phyloP scores from a whole-genome alignment of 2,888 invertebrate species.

The Heliconius aoede region DNA sequence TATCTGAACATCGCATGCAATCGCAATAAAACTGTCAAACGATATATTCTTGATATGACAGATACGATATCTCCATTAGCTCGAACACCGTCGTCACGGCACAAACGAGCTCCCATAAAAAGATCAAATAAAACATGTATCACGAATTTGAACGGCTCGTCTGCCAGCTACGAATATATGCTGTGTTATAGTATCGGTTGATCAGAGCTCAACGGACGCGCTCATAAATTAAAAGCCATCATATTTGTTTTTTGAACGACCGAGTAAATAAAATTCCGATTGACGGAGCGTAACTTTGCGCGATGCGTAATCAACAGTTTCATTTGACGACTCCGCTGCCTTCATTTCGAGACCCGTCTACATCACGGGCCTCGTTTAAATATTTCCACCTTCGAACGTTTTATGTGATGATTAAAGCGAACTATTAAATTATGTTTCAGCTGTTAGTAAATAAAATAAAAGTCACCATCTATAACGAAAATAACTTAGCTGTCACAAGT shows the following conservation, averaged over 20 bases:
- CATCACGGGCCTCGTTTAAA: constrained; percentile 63
- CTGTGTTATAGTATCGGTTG: constrained; percentile 56
- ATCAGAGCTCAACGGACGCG: constrained; percentile 61
- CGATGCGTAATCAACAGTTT: constrained; percentile 79
- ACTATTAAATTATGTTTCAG: constrained; percentile 54
- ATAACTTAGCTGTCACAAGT: constrained; percentile 50
- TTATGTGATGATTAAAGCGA: constrained; percentile 70
- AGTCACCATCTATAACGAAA: constrained; percentile 42
- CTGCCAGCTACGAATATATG: constrained; percentile 50
- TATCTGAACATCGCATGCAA: constrained; percentile 69
- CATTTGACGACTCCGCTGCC: constrained; percentile 74
- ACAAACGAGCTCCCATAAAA: constrained; percentile 64
- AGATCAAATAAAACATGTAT: constrained; percentile 62
- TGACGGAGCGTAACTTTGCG: constrained; percentile 75
- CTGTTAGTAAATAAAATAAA: constrained; percentile 32
- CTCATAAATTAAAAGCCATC: constrained; percentile 80
- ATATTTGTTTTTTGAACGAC: constrained; percentile 78
- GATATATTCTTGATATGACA: constrained; percentile 74
- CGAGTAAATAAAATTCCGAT: constrained; percentile 77
- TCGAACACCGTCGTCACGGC: constrained; percentile 69
- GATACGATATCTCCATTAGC: constrained; percentile 79
- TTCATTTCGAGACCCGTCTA: constrained; percentile 68
- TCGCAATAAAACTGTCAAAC: constrained; percentile 79
- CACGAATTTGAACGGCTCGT: constrained; percentile 64
- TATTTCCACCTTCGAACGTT: constrained; percentile 62